Evolutionary conservation across 2,888 invertebrate species (phyloP), one percentile per base, ranked within the genome.

Genomic region (Drosophila antonietae): DNA sequence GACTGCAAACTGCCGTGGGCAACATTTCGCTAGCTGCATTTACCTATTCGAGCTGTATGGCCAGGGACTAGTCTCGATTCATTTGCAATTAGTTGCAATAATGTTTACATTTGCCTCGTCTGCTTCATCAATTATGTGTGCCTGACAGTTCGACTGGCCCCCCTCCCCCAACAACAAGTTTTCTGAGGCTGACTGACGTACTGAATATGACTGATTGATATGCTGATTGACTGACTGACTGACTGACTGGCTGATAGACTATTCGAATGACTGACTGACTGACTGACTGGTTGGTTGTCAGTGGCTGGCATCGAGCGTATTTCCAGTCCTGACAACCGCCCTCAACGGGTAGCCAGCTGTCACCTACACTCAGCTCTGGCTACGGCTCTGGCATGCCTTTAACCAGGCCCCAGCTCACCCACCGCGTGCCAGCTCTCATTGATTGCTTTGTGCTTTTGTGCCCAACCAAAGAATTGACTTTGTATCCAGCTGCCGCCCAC

Each of bases 21-120:
- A 12, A 51, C 31, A 33, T 51, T 51, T 51, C 33, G 18, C 51
- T 51, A 51, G 33, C 49, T 51, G 18, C 33, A 18, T 51, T 51
- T 51, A 15, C 49, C 23, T 31, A 31, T 5, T 15, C 49, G 31
- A 31, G 3, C n/a, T 10, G 31, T 12, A 51, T 51, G 18, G 7
- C 31, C 18, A 12, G 49, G 31, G 31, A 33, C 31, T 51, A 18
- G 49, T 33, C 49, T 51, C 49, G n/a, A 33, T 23, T 46, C 46
- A 44, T 59, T 58, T 67, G 73, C 80, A 77, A 79, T 80, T 79
- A 80, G 78, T 73, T 68, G 73, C 67, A 66, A 73, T 70, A 73
- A 79, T 69, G 77, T 80, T 80, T 73, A 57, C 80, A 69, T 76
- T 73, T 80, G 69, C 57, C 53, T 43, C 64, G 63, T 75, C 76